Evolutionary conservation across 2,113 vertebrate genomes (phyloP), one percentile per base, ranked within the genome.

Genomic region (Takifugu flavidus): DNA sequence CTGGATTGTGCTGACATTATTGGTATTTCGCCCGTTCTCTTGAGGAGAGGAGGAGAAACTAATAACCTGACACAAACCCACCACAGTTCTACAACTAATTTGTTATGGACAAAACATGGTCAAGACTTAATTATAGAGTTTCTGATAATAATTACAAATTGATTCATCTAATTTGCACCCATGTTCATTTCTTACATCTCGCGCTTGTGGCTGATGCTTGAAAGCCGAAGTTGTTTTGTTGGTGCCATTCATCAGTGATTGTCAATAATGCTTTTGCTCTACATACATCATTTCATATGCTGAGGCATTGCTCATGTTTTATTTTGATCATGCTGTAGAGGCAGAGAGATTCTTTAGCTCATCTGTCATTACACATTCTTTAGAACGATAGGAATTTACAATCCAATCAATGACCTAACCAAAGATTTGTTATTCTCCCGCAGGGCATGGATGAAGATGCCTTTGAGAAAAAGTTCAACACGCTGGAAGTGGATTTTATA

Each of bases 391-490:
- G 20, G n/a, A 61, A 42, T 31, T 28, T 49, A 53, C 11, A 51
- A 29, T 53, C 31, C 49, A 69, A 49, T 75, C 49, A 62, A 59
- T 65, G 42, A 60, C 6, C 61, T 64, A 49, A 77, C 68, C 57
- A 61, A 77, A 74, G 62, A 25, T 77, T 71, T 64, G 29, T 63
- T 78, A 5, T 69, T 87, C 52, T 86, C 25, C 72, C 82, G 53
- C 72, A 99, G 97, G 94, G 86, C 46, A 95, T 96, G 94, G 90
- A 95, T 80, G 82, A 70, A 0, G 86, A 94, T 81, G 60, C 90
- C 64, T 98, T 99, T 90, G 95, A 95, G 84, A 98, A 98, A 88
- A 98, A 93, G 87, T 95, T 94, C 78, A 98, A 97, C 81, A 98
- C 96, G 1, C 20, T 98, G 82, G 93, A 93, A 74, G 52, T 95